A percentile compares a stretch with the other conserved stretches of the same genome.
Conservation (phyloP, 1,140 invertebrate genomes). For the Nasonia longicornis region DNA sequence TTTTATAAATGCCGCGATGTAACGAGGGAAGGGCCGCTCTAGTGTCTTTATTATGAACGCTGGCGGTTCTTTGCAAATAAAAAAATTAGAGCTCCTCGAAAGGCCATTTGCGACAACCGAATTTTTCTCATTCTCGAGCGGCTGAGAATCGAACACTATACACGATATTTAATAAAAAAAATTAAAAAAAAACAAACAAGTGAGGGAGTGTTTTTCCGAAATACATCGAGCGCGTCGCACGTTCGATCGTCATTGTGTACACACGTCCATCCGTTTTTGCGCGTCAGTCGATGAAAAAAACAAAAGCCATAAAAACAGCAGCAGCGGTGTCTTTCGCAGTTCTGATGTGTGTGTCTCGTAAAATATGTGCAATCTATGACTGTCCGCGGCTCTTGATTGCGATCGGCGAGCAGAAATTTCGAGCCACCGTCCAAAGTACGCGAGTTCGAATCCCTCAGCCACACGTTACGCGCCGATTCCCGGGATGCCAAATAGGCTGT, state of each 20-base stretch:
- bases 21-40: conserved; percentile 7
- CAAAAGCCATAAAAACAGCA: neutral
- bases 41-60: conserved; percentile 3
- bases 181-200: neutral
- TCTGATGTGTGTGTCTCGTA: neutral
- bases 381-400: neutral
- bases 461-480: conserved; percentile 9
- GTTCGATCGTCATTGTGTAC: neutral
- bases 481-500: conserved; percentile 62
- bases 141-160: conserved; percentile 17
- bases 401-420: neutral
- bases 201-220: neutral
- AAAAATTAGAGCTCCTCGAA: conserved; percentile 13
- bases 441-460: neutral
- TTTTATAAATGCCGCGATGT: conserved; percentile 36
- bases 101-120: conserved; percentile 24
- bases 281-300: neutral
- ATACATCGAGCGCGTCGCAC: conserved; percentile 31
- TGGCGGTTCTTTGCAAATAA: conserved; percentile 10
- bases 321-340: neutral
- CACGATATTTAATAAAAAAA: neutral
- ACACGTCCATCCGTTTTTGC: neutral
- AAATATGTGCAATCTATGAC: neutral
- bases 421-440: neutral
- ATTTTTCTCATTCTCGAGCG: conserved; percentile 29